Percentiles rank a stretch among this genome's conserved stretches.
Conservation (phyloP, 2,888 invertebrate genomes). For the Drosophila phalerata region DNA sequence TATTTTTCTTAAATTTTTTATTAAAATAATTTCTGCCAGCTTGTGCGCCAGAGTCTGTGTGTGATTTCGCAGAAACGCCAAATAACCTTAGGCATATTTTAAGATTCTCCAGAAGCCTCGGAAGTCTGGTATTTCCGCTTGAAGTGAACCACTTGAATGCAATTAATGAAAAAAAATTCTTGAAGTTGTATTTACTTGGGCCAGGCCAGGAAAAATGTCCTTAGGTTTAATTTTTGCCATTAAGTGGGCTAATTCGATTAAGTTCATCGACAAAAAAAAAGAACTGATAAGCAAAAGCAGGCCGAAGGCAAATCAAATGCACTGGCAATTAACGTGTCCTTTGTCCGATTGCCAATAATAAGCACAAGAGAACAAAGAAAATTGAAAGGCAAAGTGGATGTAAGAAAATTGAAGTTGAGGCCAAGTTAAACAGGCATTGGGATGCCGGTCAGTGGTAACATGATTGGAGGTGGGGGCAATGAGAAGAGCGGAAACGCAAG, state of each 20-base stretch:
- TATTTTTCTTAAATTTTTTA: slow-evolving; percentile 2
- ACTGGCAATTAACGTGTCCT: slow-evolving; percentile 11
- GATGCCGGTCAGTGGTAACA: slow-evolving; percentile 21
- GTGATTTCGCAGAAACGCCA: background rate
- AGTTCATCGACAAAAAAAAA: slow-evolving; percentile 22
- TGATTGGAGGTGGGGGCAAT: background rate
- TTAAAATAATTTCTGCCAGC: background rate
- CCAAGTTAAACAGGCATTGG: slow-evolving; percentile 4
- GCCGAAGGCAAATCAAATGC: slow-evolving; percentile 9
- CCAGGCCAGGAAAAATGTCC: slow-evolving; percentile 4
- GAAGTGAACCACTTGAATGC: slow-evolving; percentile 14
- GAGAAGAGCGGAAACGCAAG: background rate
- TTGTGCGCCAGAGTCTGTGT: background rate
- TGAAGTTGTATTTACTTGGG: background rate
- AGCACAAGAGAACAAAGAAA: slow-evolving; percentile 8
- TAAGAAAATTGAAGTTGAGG: slow-evolving; percentile 1
- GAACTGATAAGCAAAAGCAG: slow-evolving; percentile 4
- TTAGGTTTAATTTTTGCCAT: slow-evolving; percentile 41
- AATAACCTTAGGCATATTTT: slow-evolving; percentile 15
- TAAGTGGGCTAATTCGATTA: slow-evolving; percentile 62
- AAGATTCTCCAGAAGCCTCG: background rate
- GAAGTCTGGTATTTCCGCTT: slow-evolving; percentile 17
- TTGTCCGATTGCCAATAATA: slow-evolving; percentile 20
- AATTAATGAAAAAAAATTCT: slow-evolving; percentile 14
- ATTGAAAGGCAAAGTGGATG: background rate